Conservation (phyloP, 2,888 invertebrate species). For the Perithous albicinctus region DNA sequence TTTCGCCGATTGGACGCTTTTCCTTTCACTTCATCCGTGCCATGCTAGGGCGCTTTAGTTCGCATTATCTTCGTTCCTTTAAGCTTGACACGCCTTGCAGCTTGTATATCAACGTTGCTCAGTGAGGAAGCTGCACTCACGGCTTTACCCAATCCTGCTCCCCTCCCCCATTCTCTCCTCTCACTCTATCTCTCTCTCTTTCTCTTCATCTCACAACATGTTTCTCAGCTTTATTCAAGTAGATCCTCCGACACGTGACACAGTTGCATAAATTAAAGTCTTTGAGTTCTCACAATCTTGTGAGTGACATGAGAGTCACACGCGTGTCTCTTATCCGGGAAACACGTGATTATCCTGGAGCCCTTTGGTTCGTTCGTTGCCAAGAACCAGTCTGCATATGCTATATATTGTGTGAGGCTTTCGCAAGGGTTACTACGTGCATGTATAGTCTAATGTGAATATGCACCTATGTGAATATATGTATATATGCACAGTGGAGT, state of each 20-base stretch:
- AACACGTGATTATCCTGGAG: constrained; percentile 12
- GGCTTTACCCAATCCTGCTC: background rate
- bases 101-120: background rate
- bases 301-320: background rate
- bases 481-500: background rate
- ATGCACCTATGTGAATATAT: no score
- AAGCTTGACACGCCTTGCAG: constrained; percentile 17
- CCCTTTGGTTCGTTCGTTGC: no score
- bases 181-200: no score
- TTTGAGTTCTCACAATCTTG: constrained; percentile 1
- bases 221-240: constrained; percentile 13
- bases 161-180: background rate
- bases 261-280: constrained; percentile 25
- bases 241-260: constrained; percentile 7
- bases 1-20: constrained; percentile 33
- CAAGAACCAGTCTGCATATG: no score
- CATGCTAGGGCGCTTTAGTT: constrained; percentile 10
- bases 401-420: no score
- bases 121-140: background rate
- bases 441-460: background rate
- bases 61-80: constrained; percentile 11
- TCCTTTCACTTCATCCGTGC: background rate
- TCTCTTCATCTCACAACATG: background rate
- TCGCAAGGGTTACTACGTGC: no score
- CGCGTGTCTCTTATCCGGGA: background rate